phyloP scores from a whole-genome alignment of 1,140 invertebrate genomes.

The Odontomachus brunneus region DNA sequence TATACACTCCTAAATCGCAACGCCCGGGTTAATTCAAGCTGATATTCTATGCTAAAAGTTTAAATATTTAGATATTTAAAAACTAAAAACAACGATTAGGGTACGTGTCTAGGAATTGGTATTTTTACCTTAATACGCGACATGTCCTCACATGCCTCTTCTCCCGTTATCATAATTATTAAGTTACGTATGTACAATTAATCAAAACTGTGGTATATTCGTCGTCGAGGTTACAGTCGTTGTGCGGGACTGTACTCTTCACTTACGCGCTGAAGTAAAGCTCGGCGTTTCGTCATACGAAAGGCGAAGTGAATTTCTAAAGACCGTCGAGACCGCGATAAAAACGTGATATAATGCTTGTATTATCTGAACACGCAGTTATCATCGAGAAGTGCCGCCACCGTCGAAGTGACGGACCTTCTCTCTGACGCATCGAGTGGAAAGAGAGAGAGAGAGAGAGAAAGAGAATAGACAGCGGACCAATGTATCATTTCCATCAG shows the following conservation, averaged over 20 bases:
- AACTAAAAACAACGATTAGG: no score
- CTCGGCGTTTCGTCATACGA: not conserved
- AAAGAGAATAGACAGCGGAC: not conserved
- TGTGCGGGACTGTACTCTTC: not conserved
- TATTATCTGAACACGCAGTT: conserved; percentile 10
- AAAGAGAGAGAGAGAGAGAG: conserved; percentile 16
- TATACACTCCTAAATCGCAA: no score
- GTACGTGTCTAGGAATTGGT: no score
- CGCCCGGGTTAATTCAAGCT: no score
- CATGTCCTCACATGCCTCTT: no score
- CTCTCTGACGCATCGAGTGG: no score
- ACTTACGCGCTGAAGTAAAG: not conserved
- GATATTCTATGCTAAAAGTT: no score
- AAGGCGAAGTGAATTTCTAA: not conserved
- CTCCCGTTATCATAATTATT: not conserved
- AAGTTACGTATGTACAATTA: not conserved
- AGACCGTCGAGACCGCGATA: conserved; percentile 7
- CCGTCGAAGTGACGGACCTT: not conserved
- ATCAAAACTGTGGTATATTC: conserved; percentile 11
- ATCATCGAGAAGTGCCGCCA: conserved; percentile 2
- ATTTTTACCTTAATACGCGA: no score
- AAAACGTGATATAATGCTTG: not conserved
- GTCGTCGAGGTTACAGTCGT: not conserved
- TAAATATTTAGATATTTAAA: no score
- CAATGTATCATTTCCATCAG: conserved; percentile 2